phyloP scores from a whole-genome alignment of 1,140 invertebrate genomes.

The Acromyrmex echinatior region DNA sequence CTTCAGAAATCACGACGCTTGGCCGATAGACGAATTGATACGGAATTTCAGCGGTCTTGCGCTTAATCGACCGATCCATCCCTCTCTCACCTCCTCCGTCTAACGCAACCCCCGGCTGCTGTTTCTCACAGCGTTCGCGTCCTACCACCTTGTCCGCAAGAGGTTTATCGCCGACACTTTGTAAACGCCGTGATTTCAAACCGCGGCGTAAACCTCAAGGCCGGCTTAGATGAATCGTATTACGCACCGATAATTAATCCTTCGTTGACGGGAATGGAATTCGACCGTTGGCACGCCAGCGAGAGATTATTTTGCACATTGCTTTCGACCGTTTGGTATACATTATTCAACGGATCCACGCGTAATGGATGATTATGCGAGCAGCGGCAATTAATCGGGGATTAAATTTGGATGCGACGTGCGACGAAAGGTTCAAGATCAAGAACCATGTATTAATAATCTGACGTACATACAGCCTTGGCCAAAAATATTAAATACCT shows the following conservation, averaged over 20 bases:
- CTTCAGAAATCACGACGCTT: conserved; percentile 64
- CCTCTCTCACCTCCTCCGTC: conserved; percentile 68
- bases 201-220: conserved; percentile 58
- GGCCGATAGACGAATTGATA: conserved; percentile 81
- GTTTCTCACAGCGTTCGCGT: conserved; percentile 43
- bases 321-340: conserved; percentile 17
- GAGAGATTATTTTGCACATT: conserved; percentile 51
- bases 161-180: conserved; percentile 75
- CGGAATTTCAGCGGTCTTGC: conserved; percentile 80
- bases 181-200: conserved; percentile 60
- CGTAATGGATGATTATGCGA: conserved; percentile 32
- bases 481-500: too few relatives aligned
- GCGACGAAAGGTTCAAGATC: conserved; percentile 28
- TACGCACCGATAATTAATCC: conserved; percentile 70
- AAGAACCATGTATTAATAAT: conserved; percentile 37
- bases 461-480: too few relatives aligned
- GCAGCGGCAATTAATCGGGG: conserved; percentile 45
- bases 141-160: conserved; percentile 70
- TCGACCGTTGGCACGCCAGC: conserved; percentile 33
- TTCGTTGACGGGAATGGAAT: conserved; percentile 60
- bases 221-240: conserved; percentile 65
- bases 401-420: conserved; percentile 47
- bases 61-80: conserved; percentile 75
- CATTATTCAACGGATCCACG: conserved; percentile 44
- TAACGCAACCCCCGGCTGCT: conserved; percentile 46